phyloP scores from a whole-genome alignment of 2,797 vertebrate genomes.

The Ptychobarbus kaznakovi region DNA sequence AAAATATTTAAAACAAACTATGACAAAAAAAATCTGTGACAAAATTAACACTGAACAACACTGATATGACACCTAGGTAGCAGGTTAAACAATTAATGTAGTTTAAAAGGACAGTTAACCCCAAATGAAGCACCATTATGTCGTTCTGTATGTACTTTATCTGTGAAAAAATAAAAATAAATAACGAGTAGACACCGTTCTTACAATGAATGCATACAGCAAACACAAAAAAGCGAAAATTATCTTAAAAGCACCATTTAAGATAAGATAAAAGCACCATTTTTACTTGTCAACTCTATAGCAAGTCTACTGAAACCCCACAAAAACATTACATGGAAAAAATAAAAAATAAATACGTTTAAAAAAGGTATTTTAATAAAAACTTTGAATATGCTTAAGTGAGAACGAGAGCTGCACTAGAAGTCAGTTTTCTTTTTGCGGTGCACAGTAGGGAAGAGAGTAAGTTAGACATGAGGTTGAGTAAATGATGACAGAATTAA shows the following conservation, averaged over 20 bases:
- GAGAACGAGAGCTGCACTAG: neutral
- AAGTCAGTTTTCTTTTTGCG: neutral
- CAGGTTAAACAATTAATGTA: neutral
- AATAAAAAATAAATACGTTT: neutral
- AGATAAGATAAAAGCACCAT: too few species aligned
- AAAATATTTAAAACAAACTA: too few species aligned
- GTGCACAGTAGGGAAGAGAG: neutral
- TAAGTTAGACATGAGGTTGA: neutral
- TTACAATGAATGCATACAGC: neutral
- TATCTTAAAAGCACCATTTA: neutral
- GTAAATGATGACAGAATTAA: constrained; percentile 8
- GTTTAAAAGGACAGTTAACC: neutral
- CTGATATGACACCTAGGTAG: too few species aligned
- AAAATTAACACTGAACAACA: too few species aligned
- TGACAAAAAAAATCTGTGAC: too few species aligned
- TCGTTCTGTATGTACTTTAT: neutral
- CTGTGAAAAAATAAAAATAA: neutral
- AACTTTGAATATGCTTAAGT: neutral
- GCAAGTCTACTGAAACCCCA: neutral
- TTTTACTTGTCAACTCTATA: neutral
- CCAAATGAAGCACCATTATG: neutral
- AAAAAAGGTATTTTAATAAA: neutral
- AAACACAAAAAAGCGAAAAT: neutral
- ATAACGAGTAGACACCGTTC: neutral
- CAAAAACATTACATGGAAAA: neutral